Evolutionary conservation across 2,797 vertebrate genomes (phyloP).

Genomic region (Phyllotis vaccarum): DNA sequence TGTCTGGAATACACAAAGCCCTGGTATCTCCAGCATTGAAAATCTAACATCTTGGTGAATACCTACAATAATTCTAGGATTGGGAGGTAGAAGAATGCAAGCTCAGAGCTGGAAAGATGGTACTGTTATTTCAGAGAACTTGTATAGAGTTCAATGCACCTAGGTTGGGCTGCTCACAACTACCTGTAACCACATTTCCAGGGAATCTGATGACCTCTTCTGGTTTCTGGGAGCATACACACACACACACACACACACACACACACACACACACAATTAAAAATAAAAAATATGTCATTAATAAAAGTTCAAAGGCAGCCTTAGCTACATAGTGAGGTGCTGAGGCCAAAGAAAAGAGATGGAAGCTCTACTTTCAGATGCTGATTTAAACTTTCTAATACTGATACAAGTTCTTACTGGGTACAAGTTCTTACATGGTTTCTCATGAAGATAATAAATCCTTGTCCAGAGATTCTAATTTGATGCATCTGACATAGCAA

Average conservation of each 20-base stretch:
- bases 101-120: not conserved
- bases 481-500: not conserved
- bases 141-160: not conserved
- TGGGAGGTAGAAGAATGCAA: not conserved
- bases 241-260: not conserved
- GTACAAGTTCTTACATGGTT: not conserved
- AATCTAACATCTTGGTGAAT: not conserved
- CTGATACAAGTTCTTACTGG: not conserved
- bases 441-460: not conserved
- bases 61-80: not conserved
- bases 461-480: not conserved
- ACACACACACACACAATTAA: not conserved
- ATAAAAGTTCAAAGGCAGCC: not conserved
- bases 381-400: not conserved
- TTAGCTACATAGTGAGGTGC: not conserved
- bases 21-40: not conserved
- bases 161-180: no score
- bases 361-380: not conserved
- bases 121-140: not conserved
- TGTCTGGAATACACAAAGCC: not conserved
- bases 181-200: not conserved
- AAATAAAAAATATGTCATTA: not conserved
- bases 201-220: not conserved
- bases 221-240: no score
- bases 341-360: not conserved